These are phyloP conservation scores for Tetranychus truncatus DNA, from an alignment of 2,888 invertebrate species.

Conservation along the genomic window DNA sequence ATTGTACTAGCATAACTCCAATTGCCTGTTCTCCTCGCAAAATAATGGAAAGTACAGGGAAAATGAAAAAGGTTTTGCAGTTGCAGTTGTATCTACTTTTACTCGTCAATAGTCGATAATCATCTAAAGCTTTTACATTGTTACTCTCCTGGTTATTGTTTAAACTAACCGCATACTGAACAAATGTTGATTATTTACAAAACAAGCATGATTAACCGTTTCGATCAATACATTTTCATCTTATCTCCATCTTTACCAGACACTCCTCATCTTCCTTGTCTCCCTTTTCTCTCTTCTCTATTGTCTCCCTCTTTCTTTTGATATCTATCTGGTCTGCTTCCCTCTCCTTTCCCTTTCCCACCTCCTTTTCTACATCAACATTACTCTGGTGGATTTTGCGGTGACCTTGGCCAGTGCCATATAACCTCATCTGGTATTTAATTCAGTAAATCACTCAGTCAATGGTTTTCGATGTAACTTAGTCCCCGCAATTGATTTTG, in stretches of 20 bases:
- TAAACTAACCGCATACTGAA: not conserved
- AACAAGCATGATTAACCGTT: not conserved
- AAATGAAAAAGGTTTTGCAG: too few relatives aligned
- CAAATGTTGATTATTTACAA: not conserved
- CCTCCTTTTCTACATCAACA: constrained; percentile 10
- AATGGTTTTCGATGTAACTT: too few relatives aligned
- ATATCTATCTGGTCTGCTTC: not conserved
- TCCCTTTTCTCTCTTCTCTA: not conserved
- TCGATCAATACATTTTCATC: not conserved
- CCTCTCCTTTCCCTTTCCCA: not conserved
- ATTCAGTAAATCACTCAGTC: too few relatives aligned
- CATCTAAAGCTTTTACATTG: not conserved
- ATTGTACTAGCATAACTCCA: not conserved
- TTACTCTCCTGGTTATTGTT: not conserved
- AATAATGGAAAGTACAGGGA: too few relatives aligned
- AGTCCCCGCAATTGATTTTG: too few relatives aligned
- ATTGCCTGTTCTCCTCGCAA: too few relatives aligned
- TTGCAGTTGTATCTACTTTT: too few relatives aligned
- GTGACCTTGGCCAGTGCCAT: not conserved
- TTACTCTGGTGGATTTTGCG: not conserved
- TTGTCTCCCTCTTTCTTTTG: not conserved
- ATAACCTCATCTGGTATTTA: not conserved
- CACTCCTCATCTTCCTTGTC: not conserved
- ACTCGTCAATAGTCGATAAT: too few relatives aligned
- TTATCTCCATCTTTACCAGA: not conserved